Evolutionary conservation across 92 coral and sea anemone genomes (phyloP), one percentile per base, ranked within the genome.

Genomic region (Epizoanthus fatuus): DNA sequence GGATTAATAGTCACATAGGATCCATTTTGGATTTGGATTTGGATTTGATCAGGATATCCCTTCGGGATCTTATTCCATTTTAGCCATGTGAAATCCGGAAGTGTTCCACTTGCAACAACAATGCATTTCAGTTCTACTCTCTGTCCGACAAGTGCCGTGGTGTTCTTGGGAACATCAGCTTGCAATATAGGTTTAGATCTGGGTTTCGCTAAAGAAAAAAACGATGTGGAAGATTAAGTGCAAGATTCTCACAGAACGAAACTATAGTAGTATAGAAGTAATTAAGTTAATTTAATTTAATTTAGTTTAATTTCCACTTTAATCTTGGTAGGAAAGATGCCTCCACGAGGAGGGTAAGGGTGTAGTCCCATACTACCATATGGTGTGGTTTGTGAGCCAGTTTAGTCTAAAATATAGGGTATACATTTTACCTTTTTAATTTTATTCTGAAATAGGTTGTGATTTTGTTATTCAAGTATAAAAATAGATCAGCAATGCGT

Each of bases 61-160:
- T 71, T 83, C 3, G 96, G 94, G 8, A 89, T 55, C 16, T 85
- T 79, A 56, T 85, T 81, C 99, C 99, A 97, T 81, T 89, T 93
- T 69, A 93, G 80, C 99, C 99, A 97, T 80, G 97, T 93, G 74
- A 95, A 97, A 81, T 97, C 99, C 42, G 99, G 97, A 59, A 97
- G 90, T 4, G 99, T 95, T 10, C 94, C 97, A 80, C 93, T 95
- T 58, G 96, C 94, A 15, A 95, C 82, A 39, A 95, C 99, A 42
- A 93, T 91, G 85, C 99, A 97, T 40, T 76, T 70, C 91, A 97
- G 85, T 19, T 93, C 82, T 29, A 93, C 94, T 64, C 87, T 91
- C 13, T 93, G 72, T 5, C 99, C 99, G 14, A 89, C 47, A 35
- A 75, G 56, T n/a, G 84, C 94, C 55, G 95, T 87, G 15, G 92